Conservation (phyloP, 1,140 invertebrate genomes). For the Palaemon carinicauda region DNA sequence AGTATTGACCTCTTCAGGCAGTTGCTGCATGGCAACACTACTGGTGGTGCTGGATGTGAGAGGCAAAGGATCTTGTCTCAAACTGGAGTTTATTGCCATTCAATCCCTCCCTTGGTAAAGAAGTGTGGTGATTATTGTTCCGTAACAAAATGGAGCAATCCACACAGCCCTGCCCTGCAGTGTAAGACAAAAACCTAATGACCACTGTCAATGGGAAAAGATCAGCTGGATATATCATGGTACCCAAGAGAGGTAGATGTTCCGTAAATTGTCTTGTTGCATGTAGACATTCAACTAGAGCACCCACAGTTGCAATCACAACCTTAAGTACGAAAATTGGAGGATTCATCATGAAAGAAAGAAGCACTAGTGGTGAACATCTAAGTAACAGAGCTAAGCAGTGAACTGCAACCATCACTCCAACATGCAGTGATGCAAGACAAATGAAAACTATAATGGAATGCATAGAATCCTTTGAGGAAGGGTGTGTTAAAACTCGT, state of each 20-base stretch:
- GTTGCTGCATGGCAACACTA: neutral
- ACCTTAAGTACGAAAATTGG: neutral
- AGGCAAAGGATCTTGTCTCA: neutral
- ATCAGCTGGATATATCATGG: neutral
- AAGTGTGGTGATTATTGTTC: neutral
- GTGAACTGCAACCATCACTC: neutral
- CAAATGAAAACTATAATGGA: neutral
- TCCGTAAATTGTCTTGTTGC: neutral
- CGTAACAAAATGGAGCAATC: neutral
- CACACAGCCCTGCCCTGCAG: neutral
- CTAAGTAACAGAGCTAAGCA: neutral
- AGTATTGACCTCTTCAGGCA: neutral
- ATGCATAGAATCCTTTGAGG: neutral
- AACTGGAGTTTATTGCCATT: neutral
- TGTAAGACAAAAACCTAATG: neutral
- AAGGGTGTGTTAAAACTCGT: neutral
- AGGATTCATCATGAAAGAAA: neutral
- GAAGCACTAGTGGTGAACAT: neutral
- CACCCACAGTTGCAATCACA: neutral
- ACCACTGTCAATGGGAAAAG: neutral
- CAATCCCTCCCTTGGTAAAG: neutral
- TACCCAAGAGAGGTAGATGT: neutral
- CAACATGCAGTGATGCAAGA: conserved; percentile 10
- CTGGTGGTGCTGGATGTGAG: neutral
- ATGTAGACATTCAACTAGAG: neutral